Evolutionary conservation across 2,888 invertebrate species (phyloP).

Genomic region (Pecten maximus): DNA sequence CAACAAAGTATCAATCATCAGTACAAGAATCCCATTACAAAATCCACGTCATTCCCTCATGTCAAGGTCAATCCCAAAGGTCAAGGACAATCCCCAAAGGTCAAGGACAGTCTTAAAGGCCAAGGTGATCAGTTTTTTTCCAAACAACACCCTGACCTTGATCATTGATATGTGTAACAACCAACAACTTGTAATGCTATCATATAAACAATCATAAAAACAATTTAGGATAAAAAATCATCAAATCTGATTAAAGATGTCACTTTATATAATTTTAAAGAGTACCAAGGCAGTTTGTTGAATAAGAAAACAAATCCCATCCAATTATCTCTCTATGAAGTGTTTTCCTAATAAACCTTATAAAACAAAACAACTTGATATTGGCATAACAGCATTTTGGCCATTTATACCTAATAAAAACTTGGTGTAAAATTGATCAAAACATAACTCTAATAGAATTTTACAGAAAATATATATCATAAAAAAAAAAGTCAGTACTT

Average conservation of each 20-base stretch:
- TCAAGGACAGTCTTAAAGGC: too few relatives aligned
- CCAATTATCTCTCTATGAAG: neutral
- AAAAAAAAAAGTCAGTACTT: neutral
- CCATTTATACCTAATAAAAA: conserved; percentile 8
- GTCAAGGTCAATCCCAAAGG: neutral
- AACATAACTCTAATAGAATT: neutral
- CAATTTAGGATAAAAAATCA: neutral
- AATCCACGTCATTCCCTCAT: neutral
- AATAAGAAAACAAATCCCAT: neutral
- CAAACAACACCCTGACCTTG: neutral
- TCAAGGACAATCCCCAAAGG: neutral
- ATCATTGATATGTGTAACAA: neutral
- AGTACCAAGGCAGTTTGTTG: too few relatives aligned
- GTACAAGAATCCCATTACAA: neutral
- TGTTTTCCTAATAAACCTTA: neutral
- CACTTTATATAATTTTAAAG: too few relatives aligned
- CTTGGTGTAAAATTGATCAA: neutral
- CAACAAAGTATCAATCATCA: too few relatives aligned
- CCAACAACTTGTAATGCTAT: neutral
- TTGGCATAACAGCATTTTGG: neutral
- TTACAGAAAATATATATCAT: neutral
- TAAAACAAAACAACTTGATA: neutral
- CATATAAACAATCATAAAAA: neutral
- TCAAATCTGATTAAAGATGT: too few relatives aligned
- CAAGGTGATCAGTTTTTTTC: neutral